A percentile compares a stretch with the other conserved stretches of the same genome.
Conservation (phyloP, 2,113 vertebrate genomes). For the Sterna hirundo region DNA sequence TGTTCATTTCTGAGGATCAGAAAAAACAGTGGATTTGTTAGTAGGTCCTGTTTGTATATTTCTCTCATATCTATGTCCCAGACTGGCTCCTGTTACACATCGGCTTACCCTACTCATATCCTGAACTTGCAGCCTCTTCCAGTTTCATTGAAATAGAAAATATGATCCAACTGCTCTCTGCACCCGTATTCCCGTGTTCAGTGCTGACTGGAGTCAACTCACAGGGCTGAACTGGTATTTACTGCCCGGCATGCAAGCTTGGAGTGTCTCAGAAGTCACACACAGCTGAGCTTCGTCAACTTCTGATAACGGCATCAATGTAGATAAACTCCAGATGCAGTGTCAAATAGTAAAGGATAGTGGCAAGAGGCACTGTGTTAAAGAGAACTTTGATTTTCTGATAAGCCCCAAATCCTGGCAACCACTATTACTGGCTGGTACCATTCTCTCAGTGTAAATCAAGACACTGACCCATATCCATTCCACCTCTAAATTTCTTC, state of each 20-base stretch:
- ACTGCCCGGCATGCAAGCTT: not conserved
- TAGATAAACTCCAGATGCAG: not conserved
- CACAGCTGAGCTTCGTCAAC: not conserved
- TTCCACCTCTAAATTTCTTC: not conserved
- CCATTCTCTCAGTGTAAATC: not conserved
- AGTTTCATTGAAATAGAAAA: not conserved
- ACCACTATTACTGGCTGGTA: not conserved
- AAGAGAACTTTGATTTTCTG: not conserved
- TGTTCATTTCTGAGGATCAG: not conserved
- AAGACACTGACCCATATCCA: not conserved
- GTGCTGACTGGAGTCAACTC: not conserved
- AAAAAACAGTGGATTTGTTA: not conserved
- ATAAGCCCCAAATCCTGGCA: not conserved
- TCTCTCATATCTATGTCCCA: not conserved
- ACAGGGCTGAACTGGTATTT: not conserved
- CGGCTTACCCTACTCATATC: not conserved
- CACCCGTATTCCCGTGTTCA: not conserved
- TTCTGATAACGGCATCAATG: not conserved
- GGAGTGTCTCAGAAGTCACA: not conserved
- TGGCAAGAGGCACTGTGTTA: not conserved
- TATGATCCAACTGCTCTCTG: not conserved
- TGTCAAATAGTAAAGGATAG: not conserved
- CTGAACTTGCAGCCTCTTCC: not conserved
- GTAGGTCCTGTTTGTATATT: not conserved
- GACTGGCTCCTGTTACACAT: not conserved